Evolutionary conservation across 2,797 vertebrate species (phyloP).

Genomic region (Hemitrygon akajei): DNA sequence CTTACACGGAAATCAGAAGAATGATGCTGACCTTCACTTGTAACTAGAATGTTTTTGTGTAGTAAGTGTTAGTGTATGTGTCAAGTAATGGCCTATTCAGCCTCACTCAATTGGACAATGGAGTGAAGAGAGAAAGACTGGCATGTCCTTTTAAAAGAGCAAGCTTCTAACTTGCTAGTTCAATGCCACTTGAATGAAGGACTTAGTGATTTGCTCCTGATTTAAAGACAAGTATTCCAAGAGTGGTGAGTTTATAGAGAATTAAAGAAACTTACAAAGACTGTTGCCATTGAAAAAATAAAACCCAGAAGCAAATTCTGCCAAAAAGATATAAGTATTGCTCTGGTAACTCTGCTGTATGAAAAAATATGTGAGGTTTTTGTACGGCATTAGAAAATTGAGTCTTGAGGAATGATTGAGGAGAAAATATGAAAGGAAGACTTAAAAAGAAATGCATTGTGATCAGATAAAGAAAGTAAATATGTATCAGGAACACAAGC

Average conservation of each 20-base stretch:
- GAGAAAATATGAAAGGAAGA: no score
- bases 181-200: not conserved
- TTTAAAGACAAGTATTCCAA: not conserved
- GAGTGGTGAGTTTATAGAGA: not conserved
- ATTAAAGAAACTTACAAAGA: not conserved
- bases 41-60: not conserved
- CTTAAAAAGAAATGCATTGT: not conserved
- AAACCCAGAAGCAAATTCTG: not conserved
- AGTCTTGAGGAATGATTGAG: no score
- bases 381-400: no score
- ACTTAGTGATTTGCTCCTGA: not conserved
- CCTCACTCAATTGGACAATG: not conserved
- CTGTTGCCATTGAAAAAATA: not conserved
- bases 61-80: not conserved
- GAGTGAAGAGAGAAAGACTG: not conserved
- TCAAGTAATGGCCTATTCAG: not conserved
- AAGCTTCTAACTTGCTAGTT: not conserved
- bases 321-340: not conserved
- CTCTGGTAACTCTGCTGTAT: not conserved
- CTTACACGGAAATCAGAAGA: not conserved
- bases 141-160: not conserved
- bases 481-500: not conserved
- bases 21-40: not conserved
- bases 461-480: not conserved
- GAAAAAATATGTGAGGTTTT: not conserved